Evolutionary conservation across 2,113 vertebrate species (phyloP), one percentile per base, ranked within the genome.

Genomic region (Paedocypris sp.): DNA sequence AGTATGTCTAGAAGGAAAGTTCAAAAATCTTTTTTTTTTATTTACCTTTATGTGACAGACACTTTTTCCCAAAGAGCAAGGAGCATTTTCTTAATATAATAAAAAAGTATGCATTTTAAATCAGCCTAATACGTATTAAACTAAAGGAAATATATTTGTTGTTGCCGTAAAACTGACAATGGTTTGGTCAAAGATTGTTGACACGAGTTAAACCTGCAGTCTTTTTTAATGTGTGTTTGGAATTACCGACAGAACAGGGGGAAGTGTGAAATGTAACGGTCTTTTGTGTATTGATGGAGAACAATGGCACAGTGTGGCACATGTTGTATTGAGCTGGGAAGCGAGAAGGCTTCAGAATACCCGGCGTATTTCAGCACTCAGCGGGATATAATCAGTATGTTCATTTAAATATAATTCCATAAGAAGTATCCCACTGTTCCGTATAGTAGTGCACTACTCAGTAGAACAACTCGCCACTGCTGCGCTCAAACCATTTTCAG

Each of bases 271-370:
- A 8, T 41, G 25, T 60, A 47, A 64, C 45, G 45, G 25, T 10
- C 35, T n/a, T 32, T 63, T 54, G 36, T 49, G 45, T 33, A 36
- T 22, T 2, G 20, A 26, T 58, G 9, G 5, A 5, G 9, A 12
- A 38, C 12, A 50, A 28, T 38, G 36, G 39, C 31, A 33, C 50
- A 56, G 51, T 9, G 28, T 11, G 29, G 53, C 45, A 62, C 57
- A 38, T 50, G 50, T 57, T 15, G 18, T 7, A 33, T n/a, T 42
- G 35, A 42, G 31, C 29, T 18, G 56, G 46, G 33, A 57, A 22
- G 11, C 31, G 38, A 58, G 35, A 52, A 23, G 32, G 12, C 16
- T 8, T 9, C 1, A 6, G 10, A 19, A 26, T 12, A 41, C 42
- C 43, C 19, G 2, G 50, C 16, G 32, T 42, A 25, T 57, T 20